Evolutionary conservation across 2,113 vertebrate genomes (phyloP).

Genomic region (Psittacula cyanocephala): DNA sequence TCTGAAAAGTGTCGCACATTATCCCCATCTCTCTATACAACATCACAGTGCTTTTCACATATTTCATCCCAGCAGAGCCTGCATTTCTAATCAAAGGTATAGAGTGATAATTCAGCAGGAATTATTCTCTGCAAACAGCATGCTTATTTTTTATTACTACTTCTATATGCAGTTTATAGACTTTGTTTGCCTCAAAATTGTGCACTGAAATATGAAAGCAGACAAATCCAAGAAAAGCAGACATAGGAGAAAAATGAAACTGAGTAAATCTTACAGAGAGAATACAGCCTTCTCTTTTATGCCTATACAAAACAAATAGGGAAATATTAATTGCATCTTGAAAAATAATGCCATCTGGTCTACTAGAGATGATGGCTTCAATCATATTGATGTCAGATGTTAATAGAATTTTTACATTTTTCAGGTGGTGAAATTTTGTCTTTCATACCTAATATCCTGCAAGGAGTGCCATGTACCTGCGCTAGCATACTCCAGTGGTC

Average conservation of each 20-base stretch:
- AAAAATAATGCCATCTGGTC: conserved; percentile 51
- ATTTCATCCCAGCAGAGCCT: background rate
- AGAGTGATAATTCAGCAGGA: conserved; percentile 26
- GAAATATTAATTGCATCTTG: conserved; percentile 45
- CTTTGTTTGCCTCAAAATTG: conserved; percentile 3
- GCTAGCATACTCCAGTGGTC: background rate
- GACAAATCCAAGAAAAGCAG: background rate
- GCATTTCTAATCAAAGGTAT: background rate
- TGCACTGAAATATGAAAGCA: conserved; percentile 10
- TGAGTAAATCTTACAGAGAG: background rate
- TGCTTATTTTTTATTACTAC: conserved; percentile 19
- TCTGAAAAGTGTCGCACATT: accelerated
- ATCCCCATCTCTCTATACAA: background rate
- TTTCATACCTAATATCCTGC: background rate
- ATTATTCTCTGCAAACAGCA: background rate
- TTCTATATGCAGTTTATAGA: background rate
- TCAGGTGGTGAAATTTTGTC: background rate
- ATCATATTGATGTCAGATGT: conserved; percentile 8
- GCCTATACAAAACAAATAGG: background rate
- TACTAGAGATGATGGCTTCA: conserved; percentile 16
- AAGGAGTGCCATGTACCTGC: background rate
- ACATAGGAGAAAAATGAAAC: conserved; percentile 2
- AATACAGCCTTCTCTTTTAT: background rate
- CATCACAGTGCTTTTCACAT: background rate
- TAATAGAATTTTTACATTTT: conserved; percentile 11